Conservation (phyloP, 2,888 invertebrate genomes). For the Drosophila fulvimacula region DNA sequence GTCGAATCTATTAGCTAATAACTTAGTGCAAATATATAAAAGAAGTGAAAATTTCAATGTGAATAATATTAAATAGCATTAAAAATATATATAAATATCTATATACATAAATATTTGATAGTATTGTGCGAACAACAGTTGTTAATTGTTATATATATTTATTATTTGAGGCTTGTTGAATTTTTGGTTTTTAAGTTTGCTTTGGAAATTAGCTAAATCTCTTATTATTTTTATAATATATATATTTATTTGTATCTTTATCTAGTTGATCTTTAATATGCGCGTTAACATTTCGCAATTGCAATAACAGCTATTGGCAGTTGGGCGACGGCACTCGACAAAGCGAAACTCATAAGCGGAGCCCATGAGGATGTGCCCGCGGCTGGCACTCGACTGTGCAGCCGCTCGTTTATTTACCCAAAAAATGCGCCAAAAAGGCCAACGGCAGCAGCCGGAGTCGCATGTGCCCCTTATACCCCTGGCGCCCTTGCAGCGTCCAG, state of each 20-base stretch:
- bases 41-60: slow-evolving; percentile 33
- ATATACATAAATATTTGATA: slow-evolving; percentile 37
- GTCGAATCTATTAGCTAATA: slow-evolving; percentile 57
- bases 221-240: slow-evolving; percentile 40
- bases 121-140: slow-evolving; percentile 34
- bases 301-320: slow-evolving; percentile 6
- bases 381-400: slow-evolving; percentile 51
- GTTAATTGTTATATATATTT: slow-evolving; percentile 36
- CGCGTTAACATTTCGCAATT: slow-evolving; percentile 8
- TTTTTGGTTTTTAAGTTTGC: slow-evolving; percentile 21
- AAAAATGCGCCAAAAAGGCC: slow-evolving; percentile 71
- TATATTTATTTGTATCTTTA: slow-evolving; percentile 11
- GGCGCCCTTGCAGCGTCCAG: slow-evolving; percentile 2
- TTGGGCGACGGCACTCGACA: slow-evolving; percentile 28
- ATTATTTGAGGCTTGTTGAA: slow-evolving; percentile 36
- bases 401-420: slow-evolving; percentile 64
- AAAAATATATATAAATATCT: slow-evolving; percentile 63
- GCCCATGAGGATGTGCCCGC: slow-evolving; percentile 32
- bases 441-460: slow-evolving; percentile 33
- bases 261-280: slow-evolving; percentile 14
- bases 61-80: slow-evolving; percentile 44
- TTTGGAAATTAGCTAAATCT: slow-evolving; percentile 37
- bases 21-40: slow-evolving; percentile 65
- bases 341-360: slow-evolving; percentile 35
- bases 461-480: slow-evolving; percentile 1